Evolutionary conservation across 2,113 vertebrate species (phyloP).

Genomic region (Coracopsis vasa): DNA sequence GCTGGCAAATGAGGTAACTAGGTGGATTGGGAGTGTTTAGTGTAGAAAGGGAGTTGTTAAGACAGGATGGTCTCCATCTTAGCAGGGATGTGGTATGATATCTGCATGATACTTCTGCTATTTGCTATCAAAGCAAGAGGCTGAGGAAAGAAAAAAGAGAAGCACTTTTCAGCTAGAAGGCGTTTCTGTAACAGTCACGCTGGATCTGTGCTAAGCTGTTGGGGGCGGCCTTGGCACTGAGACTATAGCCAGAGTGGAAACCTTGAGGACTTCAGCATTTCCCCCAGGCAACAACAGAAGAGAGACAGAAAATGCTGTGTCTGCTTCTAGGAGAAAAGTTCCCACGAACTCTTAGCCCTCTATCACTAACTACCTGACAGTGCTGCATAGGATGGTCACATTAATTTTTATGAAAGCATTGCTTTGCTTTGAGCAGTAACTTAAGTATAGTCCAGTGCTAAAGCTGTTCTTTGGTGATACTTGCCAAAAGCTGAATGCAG

Average conservation of each 20-base stretch:
- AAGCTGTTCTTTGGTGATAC: background rate
- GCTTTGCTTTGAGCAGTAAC: background rate
- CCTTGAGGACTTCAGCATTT: background rate
- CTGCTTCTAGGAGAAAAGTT: background rate
- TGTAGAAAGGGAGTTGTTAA: background rate
- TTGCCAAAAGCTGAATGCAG: background rate
- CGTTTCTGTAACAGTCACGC: fast-evolving
- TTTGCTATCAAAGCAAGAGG: background rate
- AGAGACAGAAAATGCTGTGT: background rate
- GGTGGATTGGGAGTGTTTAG: background rate
- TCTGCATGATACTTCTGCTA: background rate
- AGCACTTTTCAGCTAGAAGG: background rate
- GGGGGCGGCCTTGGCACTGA: background rate
- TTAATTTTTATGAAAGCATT: background rate
- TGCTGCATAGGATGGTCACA: background rate
- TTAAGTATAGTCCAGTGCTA: background rate
- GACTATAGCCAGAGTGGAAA: background rate
- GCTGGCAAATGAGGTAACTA: background rate
- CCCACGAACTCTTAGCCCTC: background rate
- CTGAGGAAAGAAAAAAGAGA: background rate
- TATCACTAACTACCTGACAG: background rate
- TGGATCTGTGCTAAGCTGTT: background rate
- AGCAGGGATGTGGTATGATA: background rate
- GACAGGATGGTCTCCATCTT: background rate
- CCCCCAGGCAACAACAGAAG: background rate